These are phyloP conservation scores for Ondatra zibethicus DNA, from an alignment of 2,113 vertebrate genomes.

Conservation along the genomic window DNA sequence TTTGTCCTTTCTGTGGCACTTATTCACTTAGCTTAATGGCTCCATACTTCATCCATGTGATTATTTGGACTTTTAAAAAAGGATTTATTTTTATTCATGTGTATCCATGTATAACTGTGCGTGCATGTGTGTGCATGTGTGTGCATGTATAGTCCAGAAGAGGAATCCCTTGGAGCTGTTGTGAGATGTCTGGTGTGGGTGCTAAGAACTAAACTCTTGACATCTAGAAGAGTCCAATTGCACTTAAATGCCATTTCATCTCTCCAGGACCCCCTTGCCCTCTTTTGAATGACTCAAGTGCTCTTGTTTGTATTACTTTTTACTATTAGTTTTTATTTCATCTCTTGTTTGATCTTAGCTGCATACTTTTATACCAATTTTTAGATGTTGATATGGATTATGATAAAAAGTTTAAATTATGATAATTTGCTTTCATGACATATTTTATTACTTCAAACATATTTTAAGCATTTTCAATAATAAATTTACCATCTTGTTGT, in stretches of 20 bases:
- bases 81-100: too few relatives aligned
- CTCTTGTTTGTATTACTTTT: background rate
- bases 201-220: background rate
- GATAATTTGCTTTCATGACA: background rate
- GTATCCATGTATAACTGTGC: background rate
- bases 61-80: background rate
- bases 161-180: background rate
- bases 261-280: background rate
- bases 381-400: background rate
- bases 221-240: background rate
- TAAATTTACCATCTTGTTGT: background rate
- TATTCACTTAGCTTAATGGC: background rate
- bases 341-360: background rate
- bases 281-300: background rate
- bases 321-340: constrained; percentile 11
- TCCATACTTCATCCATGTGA: background rate
- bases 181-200: background rate
- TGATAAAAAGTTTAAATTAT: background rate
- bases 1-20: background rate
- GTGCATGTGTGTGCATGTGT: background rate
- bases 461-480: background rate
- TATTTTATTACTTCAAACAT: background rate
- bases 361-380: background rate
- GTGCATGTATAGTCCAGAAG: background rate
- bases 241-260: background rate